Percentiles rank a stretch among this genome's conserved stretches.
Evolutionary conservation across 2,113 vertebrate species (phyloP).

Genomic region (Nibea albiflora): DNA sequence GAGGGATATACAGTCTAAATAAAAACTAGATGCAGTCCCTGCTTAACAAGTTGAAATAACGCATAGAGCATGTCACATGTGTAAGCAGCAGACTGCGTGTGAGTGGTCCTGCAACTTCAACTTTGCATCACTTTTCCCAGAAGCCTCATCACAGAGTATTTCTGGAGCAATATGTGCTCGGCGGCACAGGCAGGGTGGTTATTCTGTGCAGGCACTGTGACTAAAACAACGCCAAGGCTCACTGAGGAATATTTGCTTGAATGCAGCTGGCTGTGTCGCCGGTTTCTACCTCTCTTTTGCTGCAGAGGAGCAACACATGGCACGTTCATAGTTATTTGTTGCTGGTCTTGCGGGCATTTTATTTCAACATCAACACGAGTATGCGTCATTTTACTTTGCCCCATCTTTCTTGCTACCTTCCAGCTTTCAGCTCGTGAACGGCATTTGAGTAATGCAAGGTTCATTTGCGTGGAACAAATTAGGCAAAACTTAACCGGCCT

Average conservation of each 20-base stretch:
- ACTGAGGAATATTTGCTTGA: slow-evolving; percentile 6
- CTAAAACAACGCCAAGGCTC: slow-evolving; percentile 27
- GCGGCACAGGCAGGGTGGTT: not conserved
- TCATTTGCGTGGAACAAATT: not conserved
- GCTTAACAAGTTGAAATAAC: slow-evolving; percentile 15
- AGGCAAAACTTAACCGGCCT: not conserved
- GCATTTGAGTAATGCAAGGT: not conserved
- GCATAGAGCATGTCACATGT: not conserved
- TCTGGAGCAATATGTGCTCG: slow-evolving; percentile 17
- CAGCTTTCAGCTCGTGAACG: not conserved
- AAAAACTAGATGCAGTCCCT: not conserved
- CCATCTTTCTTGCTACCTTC: not conserved
- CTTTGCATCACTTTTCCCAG: slow-evolving; percentile 9
- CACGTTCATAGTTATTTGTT: slow-evolving; percentile 5
- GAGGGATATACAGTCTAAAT: not conserved
- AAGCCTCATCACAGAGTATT: slow-evolving; percentile 10
- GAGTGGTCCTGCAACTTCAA: slow-evolving; percentile 11
- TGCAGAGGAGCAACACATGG: not conserved
- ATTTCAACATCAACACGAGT: not conserved
- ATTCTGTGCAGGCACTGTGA: slow-evolving; percentile 21
- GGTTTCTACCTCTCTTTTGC: not conserved
- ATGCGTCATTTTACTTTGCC: not conserved
- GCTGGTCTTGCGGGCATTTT: slow-evolving; percentile 1
- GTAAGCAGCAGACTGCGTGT: slow-evolving; percentile 9
- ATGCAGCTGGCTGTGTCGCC: not conserved